phyloP scores from a whole-genome alignment of 2,888 invertebrate species.

The Exocentrus adspersus region DNA sequence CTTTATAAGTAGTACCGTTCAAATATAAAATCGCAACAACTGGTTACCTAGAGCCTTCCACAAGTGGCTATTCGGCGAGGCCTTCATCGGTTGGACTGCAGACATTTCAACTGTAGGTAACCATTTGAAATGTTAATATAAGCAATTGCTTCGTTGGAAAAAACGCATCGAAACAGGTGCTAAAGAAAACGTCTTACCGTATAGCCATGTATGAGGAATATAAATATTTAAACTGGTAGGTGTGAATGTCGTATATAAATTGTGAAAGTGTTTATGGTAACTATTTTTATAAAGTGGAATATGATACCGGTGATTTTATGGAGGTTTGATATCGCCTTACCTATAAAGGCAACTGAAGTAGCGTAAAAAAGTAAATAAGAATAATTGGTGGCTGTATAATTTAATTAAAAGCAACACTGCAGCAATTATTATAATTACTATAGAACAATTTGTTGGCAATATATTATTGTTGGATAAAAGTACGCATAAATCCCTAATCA shows the following conservation, averaged over 20 bases:
- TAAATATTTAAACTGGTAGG: constrained; percentile 16
- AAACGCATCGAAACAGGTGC: constrained; percentile 1
- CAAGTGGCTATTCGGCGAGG: not conserved
- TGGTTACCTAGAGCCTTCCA: not conserved
- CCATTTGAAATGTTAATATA: constrained; percentile 15
- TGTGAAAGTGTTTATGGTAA: not conserved
- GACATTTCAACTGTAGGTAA: not conserved
- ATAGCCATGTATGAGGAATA: not conserved
- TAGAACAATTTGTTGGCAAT: not conserved
- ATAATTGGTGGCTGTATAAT: not conserved
- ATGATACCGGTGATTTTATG: not conserved
- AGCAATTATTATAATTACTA: not conserved
- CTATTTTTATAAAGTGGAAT: not conserved
- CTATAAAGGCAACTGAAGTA: not conserved
- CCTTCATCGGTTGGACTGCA: not conserved
- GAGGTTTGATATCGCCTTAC: not conserved
- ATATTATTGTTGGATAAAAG: too few relatives aligned
- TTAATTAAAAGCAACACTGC: not conserved
- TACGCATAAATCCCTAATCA: too few relatives aligned
- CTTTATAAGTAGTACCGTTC: not conserved
- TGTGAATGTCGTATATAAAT: constrained; percentile 16
- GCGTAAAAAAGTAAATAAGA: not conserved
- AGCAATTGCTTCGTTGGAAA: not conserved
- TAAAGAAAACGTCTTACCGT: constrained; percentile 1
- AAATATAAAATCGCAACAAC: not conserved